Evolutionary conservation across 2,113 vertebrate genomes (phyloP).

Genomic region (Rattus rattus): DNA sequence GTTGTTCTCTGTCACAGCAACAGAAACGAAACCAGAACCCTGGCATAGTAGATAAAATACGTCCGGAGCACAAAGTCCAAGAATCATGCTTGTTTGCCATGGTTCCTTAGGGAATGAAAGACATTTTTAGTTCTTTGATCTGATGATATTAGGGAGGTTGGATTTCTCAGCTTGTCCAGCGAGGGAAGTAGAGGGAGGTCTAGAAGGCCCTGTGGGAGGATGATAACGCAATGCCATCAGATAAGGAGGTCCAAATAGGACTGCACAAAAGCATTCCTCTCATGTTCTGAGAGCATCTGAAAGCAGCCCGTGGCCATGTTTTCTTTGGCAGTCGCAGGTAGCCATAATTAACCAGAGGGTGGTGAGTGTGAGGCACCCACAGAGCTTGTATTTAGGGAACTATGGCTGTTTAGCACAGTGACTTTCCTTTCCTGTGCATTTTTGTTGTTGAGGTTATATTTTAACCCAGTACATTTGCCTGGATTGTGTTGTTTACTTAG

Average conservation of each 20-base stretch:
- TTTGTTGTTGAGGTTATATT: slow-evolving; percentile 6
- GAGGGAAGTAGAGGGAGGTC: slow-evolving; percentile 55
- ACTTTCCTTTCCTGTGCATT: neutral
- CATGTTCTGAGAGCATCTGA: neutral
- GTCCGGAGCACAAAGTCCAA: neutral
- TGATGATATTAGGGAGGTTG: slow-evolving; percentile 29
- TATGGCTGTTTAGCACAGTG: neutral
- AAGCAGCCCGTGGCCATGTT: neutral
- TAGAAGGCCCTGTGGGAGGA: slow-evolving; percentile 23
- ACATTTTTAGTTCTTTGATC: slow-evolving; percentile 70
- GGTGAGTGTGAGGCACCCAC: neutral
- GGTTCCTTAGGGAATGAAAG: slow-evolving; percentile 48
- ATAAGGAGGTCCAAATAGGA: slow-evolving; percentile 54
- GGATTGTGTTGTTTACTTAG: neutral
- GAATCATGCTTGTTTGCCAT: neutral
- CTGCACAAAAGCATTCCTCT: neutral
- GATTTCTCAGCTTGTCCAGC: slow-evolving; percentile 32
- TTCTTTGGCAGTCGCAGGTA: slow-evolving; percentile 28
- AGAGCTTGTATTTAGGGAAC: neutral
- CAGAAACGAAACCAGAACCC: neutral
- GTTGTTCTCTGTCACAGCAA: neutral
- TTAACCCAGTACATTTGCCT: neutral
- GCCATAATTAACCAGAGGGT: neutral
- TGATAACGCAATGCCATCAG: slow-evolving; percentile 58
- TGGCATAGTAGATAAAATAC: neutral